These are phyloP conservation scores for Caenorhabditis macrosperma DNA, from an alignment of 2,888 invertebrate species.

Conservation along the genomic window DNA sequence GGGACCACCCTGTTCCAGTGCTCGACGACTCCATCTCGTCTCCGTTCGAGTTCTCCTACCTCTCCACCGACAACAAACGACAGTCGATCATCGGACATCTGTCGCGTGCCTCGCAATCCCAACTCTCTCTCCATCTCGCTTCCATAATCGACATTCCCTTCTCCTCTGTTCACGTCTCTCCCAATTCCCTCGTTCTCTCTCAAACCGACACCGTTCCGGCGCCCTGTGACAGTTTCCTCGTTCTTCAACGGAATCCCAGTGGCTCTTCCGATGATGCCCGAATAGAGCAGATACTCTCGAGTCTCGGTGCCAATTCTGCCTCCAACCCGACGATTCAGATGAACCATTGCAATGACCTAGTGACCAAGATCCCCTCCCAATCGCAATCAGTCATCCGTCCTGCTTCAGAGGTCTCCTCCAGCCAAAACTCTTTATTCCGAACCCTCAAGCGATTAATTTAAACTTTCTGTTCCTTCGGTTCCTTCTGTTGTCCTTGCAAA, in stretches of 20 bases:
- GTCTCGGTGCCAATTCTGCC: conserved; percentile 34
- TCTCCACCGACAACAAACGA: conserved; percentile 25
- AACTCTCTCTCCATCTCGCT: conserved; percentile 45
- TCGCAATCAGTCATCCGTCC: conserved; percentile 45
- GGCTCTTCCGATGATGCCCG: not conserved
- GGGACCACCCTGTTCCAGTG: conserved; percentile 19
- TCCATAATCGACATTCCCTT: conserved; percentile 44
- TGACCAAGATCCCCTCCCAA: not conserved
- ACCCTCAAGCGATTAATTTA: conserved; percentile 5
- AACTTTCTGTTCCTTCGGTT: conserved; percentile 11
- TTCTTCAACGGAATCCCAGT: conserved; percentile 33
- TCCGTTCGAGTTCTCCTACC: conserved; percentile 50
- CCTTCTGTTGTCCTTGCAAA: conserved; percentile 1
- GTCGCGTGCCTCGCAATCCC: conserved; percentile 29
- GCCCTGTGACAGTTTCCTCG: conserved; percentile 49
- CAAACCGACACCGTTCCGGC: conserved; percentile 58
- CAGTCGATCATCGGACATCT: conserved; percentile 51
- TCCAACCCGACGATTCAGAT: conserved; percentile 37
- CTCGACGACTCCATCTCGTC: conserved; percentile 40
- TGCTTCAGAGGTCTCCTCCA: conserved; percentile 33
- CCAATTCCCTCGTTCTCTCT: conserved; percentile 32
- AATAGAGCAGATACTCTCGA: conserved; percentile 12
- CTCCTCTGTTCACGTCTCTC: conserved; percentile 7
- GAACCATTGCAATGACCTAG: conserved; percentile 44
- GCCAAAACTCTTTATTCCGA: not conserved